Conservation (phyloP, 2,113 vertebrate species). For the Nansenia antarctica region DNA sequence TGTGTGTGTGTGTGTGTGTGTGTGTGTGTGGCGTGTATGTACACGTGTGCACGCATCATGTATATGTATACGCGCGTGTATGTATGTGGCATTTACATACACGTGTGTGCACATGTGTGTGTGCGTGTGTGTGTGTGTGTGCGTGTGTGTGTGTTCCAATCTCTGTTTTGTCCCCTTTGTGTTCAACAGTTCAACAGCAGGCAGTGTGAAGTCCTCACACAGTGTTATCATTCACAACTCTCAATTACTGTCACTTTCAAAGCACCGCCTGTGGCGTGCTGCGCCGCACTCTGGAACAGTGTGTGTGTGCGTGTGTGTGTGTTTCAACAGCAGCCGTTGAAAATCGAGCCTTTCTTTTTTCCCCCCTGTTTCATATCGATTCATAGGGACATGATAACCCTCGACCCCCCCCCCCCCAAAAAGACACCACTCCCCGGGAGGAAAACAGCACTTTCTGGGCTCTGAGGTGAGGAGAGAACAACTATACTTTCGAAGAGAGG, state of each 20-base stretch:
- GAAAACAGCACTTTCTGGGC: slow-evolving; percentile 10
- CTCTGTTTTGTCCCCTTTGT: too few relatives aligned
- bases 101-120: too few relatives aligned
- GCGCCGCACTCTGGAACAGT: slow-evolving; percentile 14
- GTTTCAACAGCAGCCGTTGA: too few relatives aligned
- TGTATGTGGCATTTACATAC: too few relatives aligned
- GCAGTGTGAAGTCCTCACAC: too few relatives aligned
- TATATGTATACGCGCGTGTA: neutral
- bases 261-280: slow-evolving; percentile 27
- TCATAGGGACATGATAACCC: too few relatives aligned
- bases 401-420: neutral
- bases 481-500: neutral
- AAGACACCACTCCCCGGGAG: slow-evolving; percentile 15
- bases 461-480: neutral
- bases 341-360: too few relatives aligned
- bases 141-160: slow-evolving; percentile 7
- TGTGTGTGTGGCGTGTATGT: neutral
- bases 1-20: slow-evolving; percentile 1
- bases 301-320: too few relatives aligned
- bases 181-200: slow-evolving; percentile 7
- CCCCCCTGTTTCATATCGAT: slow-evolving; percentile 28
- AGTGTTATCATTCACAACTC: slow-evolving; percentile 23
- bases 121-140: neutral
- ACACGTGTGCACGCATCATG: neutral
- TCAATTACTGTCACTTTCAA: slow-evolving; percentile 30